Base-by-base conservation (phyloP, 2,888 invertebrate genomes). In the Drosophila trichaetosa region DNA sequence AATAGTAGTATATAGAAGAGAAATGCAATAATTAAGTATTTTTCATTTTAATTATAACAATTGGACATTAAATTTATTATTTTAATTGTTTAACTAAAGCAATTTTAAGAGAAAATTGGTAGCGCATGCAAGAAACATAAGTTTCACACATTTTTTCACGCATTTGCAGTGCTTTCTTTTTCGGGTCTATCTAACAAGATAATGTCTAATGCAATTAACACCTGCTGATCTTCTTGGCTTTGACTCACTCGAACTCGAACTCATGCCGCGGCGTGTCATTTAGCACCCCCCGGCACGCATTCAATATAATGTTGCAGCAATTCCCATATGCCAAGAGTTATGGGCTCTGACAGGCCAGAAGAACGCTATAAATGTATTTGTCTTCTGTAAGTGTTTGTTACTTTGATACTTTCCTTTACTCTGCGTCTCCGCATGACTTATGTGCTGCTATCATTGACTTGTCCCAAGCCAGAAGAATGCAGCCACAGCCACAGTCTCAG, bases 191-290 rank as follows among this genome's bases (percentile, higher is more conserved):
- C 46, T n/a, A 67, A 21, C 38, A 34, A 40, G 54, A 56, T 64
- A 70, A 54, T 38, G 27, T 38, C 34, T 51, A 29, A 69, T 68
- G 59, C 70, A 75, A 71, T 79, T 65, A 71, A 75, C 80, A 75
- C 80, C 78, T 79, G 78, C 62, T 78, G 67, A 75, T 65, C 76
- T 64, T 59, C 52, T 42, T 63, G 52, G 57, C 62, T 66, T 53
- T 24, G 49, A 38, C 38, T 29, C 33, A 40, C 34, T 49, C 40
- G 46, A 40, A 56, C 69, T 60, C 42, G 13, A 49, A 38, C 65
- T 36, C 34, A 27, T 49, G 34, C 34, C 29, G 27, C 13, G 10
- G n/a, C 27, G 36, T 42, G 33, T 40, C 46, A 56, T 49, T 31
- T 33, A 31, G 24, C 54, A 46, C 63, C 66, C 40, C 58, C 73